Evolutionary conservation across 1,140 invertebrate species (phyloP).

Genomic region (Lordiphosa mommai): DNA sequence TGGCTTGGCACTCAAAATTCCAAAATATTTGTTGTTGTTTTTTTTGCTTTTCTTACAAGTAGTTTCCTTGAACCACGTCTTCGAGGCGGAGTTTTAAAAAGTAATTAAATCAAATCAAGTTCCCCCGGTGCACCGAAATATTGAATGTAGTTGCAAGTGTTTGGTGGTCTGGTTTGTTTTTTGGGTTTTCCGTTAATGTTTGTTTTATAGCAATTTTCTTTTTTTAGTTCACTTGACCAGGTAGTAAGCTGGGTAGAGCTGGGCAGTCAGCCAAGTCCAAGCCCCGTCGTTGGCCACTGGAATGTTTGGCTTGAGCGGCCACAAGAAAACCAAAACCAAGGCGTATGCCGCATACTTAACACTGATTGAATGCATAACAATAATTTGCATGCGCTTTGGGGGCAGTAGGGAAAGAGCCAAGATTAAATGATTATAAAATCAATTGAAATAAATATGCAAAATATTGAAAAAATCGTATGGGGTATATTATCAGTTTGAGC

Average conservation of each 20-base stretch:
- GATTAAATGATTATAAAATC: constrained; percentile 29
- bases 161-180: constrained; percentile 28
- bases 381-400: constrained; percentile 34
- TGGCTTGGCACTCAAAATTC: constrained; percentile 23
- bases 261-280: constrained; percentile 57
- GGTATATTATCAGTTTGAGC: no score
- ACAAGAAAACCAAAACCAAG: constrained; percentile 22
- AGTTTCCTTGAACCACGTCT: constrained; percentile 62
- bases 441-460: constrained; percentile 20
- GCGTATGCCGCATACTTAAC: constrained; percentile 37
- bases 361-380: constrained; percentile 46
- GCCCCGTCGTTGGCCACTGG: constrained; percentile 38
- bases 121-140: constrained; percentile 53
- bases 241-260: constrained; percentile 36
- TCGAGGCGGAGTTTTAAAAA: constrained; percentile 47
- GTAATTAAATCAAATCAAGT: constrained; percentile 74
- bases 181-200: constrained; percentile 26
- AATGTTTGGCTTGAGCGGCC: constrained; percentile 64
- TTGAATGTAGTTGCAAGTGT: no score
- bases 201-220: background rate
- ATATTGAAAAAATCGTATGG: no score
- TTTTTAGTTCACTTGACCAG: constrained; percentile 69
- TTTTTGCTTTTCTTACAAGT: constrained; percentile 20
- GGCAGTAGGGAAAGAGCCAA: background rate
- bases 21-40: constrained; percentile 12